Conservation (phyloP, 2,797 vertebrate species). For the Hippopotamyrus pictus region DNA sequence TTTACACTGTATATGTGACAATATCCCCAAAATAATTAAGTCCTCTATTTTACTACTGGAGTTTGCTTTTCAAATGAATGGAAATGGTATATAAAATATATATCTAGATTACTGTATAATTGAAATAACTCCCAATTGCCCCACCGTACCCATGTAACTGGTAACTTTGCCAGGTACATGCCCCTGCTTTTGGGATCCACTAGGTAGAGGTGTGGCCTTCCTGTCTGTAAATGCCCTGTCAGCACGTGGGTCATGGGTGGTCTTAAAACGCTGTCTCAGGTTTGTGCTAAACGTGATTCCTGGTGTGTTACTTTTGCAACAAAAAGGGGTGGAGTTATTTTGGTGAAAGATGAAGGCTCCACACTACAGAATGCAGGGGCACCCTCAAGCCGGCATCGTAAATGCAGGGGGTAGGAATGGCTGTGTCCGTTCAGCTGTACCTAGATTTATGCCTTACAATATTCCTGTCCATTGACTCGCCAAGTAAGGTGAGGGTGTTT, state of each 20-base stretch:
- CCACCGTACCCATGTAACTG: background rate
- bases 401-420: background rate
- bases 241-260: background rate
- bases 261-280: background rate
- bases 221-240: background rate
- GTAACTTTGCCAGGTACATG: background rate
- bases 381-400: background rate
- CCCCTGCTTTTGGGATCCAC: background rate
- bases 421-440: background rate
- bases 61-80: background rate
- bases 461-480: background rate
- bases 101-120: background rate
- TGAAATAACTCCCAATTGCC: background rate
- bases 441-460: conserved; percentile 28
- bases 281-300: background rate
- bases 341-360: background rate
- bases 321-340: background rate
- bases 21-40: background rate
- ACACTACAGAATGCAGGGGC: conserved; percentile 13
- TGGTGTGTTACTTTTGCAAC: background rate
- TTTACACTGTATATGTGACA: background rate
- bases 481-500: background rate
- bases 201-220: background rate
- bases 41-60: background rate
- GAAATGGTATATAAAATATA: background rate